Base-by-base conservation (phyloP, 2,888 invertebrate genomes). In the Synanthedon formicaeformis region DNA sequence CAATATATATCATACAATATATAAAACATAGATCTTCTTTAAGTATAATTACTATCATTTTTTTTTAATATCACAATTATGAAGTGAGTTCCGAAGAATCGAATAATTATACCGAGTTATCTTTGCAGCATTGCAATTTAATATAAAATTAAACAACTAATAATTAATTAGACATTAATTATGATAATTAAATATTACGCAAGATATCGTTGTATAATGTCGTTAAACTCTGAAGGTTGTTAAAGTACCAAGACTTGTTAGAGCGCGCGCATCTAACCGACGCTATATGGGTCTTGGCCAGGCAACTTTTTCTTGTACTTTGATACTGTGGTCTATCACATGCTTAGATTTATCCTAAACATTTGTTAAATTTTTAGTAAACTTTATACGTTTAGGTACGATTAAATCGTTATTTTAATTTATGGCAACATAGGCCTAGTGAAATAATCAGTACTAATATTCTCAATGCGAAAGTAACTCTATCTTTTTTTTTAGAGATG, bases 261-360 rank as follows among this genome's bases (percentile, higher is more conserved):
- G 63, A 58, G 75, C 63, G 60, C 66, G 69, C 70, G 72, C 73
- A 72, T 73, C 65, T 60, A 60, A 34, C 61, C 62, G 56, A 59
- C 60, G 71, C 71, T 84, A 86, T 81, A 86, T 86, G 79, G 87
- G 87, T 87, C 87, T 86, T 86, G 87, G 87, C 79, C 86, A 81
- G 76, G 77, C 85, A 86, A 87, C 86, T 87, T 87, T 86, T 87
- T 87, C 87, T 87, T 73, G 69, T 71, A 73, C 72, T 78, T 71
- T 73, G 76, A 73, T 75, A 74, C 78, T 76, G 75, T 59, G 65
- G 71, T 74, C 68, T 78, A 79, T 79, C 81, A 75, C 73, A 76
- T 74, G 75, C 59, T 64, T 71, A 70, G 73, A 67, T 34, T 57
- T 67, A 63, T 73, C 82, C 80, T 81, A 34, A 34, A 34, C 34